Evolutionary conservation across 37 sponge, comb jelly and placozoan genomes (phyloP), one percentile per base, ranked within the genome.

Genomic region (Lycopodina hypogea): DNA sequence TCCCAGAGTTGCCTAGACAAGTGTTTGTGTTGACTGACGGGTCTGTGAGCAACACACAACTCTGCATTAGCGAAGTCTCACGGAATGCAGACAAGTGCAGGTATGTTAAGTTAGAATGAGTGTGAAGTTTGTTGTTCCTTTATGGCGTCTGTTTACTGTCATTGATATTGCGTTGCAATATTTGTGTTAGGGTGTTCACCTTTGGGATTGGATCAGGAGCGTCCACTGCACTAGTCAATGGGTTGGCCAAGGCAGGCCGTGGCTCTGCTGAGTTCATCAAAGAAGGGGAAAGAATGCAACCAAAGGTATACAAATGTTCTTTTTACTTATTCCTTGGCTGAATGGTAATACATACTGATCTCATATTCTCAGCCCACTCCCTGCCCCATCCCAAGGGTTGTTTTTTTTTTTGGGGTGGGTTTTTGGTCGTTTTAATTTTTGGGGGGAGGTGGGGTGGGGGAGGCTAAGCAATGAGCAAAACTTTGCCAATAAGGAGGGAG

Each of bases 131-230:
- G n/a, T n/a, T n/a, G n/a, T n/a, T n/a, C n/a, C n/a, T n/a, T 59
- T n/a, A n/a, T n/a, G n/a, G n/a, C n/a, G n/a, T n/a, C n/a, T n/a
- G n/a, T n/a, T n/a, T n/a, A n/a, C n/a, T n/a, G n/a, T 45, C 48
- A 45, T 45, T 45, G 8, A 45, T 9, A 9, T 9, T 45, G 48
- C 9, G 48, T 45, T 45, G 9, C 48, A 45, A 45, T 45, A 45
- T 45, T 45, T 4, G 9, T 45, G 48, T 45, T 45, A 45, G 48
- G 48, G 48, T 45, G 8, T 94, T 94, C 75, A 83, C 90, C 1
- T 87, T 94, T 76, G 95, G 92, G 14, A 90, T 95, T 56, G 95
- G 95, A 32, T 75, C 78, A 70, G 95, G 92, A 35, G 95, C 90
- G 12, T 95, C 95, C 52, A 83, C 86, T 57, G 81, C 48, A 19